Evolutionary conservation across 2,797 vertebrate genomes (phyloP).

Genomic region (Muscicapa striata): DNA sequence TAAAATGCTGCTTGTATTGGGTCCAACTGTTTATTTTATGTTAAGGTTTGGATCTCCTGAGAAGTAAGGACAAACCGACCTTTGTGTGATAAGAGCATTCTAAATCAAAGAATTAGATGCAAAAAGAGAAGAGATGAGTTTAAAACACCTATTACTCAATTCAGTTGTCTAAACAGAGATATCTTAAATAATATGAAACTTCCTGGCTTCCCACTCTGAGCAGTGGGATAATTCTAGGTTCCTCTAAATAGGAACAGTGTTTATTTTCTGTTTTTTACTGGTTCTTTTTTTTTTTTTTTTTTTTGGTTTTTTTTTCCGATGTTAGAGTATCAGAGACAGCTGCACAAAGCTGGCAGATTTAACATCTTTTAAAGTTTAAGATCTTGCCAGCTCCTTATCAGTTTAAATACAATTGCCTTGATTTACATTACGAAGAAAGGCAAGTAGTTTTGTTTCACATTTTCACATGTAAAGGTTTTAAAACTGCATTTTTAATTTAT

Average conservation of each 20-base stretch:
- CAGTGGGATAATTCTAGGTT: background rate
- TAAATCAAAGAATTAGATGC: background rate
- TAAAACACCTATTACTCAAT: background rate
- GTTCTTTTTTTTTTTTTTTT: background rate
- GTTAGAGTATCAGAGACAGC: background rate
- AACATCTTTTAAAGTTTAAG: conserved; percentile 1
- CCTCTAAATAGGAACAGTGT: background rate
- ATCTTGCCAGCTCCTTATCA: background rate
- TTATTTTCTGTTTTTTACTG: background rate
- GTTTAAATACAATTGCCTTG: background rate
- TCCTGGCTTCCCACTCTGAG: background rate
- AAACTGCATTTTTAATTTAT: background rate
- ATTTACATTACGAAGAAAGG: background rate
- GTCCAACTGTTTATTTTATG: background rate
- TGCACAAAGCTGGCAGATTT: background rate
- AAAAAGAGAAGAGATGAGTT: background rate
- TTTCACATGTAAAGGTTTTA: background rate
- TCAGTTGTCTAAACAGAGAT: background rate
- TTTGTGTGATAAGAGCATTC: background rate
- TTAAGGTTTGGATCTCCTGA: background rate
- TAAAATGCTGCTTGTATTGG: background rate
- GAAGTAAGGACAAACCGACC: background rate
- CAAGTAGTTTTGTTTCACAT: background rate
- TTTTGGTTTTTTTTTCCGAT: background rate
- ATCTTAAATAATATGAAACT: background rate